phyloP scores from a whole-genome alignment of 2,888 invertebrate species.

The Galerucella calmariensis region DNA sequence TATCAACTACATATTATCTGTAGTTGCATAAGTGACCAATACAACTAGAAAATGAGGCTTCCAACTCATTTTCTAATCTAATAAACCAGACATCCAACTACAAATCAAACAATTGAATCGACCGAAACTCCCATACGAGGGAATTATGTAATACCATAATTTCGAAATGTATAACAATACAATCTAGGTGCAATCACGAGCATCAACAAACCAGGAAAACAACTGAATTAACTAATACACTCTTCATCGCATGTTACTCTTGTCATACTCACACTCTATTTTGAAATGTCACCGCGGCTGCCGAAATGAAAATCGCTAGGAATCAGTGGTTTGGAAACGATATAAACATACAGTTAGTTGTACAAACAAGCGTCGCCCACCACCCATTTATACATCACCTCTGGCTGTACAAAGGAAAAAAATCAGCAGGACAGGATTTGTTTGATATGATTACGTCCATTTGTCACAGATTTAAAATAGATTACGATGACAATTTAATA shows the following conservation, averaged over 20 bases:
- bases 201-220: constrained; percentile 17
- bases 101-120: neutral
- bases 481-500: too few relatives aligned
- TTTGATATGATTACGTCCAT: neutral
- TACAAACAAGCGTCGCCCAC: constrained; percentile 51
- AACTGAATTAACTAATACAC: constrained; percentile 11
- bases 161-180: constrained; percentile 7
- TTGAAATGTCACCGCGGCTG: neutral
- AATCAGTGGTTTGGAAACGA: constrained; percentile 40
- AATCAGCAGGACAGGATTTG: neutral
- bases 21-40: neutral
- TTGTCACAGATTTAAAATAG: too few relatives aligned
- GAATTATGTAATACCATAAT: neutral
- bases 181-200: constrained; percentile 14
- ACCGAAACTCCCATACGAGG: neutral
- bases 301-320: neutral
- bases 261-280: constrained; percentile 9
- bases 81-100: neutral
- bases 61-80: neutral
- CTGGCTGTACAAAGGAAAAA: constrained; percentile 47
- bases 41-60: neutral
- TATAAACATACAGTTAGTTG: constrained; percentile 35
- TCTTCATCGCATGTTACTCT: constrained; percentile 13
- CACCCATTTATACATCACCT: constrained; percentile 49
- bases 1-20: neutral